Evolutionary conservation across 1,140 invertebrate genomes (phyloP).

Genomic region (Eumeta japonica): DNA sequence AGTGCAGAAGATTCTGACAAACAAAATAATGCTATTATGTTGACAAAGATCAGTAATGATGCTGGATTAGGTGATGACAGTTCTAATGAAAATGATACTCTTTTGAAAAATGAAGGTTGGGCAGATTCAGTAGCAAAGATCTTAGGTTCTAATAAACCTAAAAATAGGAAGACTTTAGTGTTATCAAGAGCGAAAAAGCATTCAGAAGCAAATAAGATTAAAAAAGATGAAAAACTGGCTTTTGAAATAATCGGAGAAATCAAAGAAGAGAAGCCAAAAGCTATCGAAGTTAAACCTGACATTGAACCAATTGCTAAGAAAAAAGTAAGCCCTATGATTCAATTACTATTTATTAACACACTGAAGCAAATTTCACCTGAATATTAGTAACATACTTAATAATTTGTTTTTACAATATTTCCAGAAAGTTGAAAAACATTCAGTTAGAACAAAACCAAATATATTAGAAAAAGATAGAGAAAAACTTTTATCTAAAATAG

Average conservation of each 20-base stretch:
- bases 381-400: no score
- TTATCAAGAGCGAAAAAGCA: constrained; percentile 74
- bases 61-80: constrained; percentile 1
- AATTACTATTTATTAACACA: constrained; percentile 8
- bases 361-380: no score
- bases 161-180: constrained; percentile 71
- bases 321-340: constrained; percentile 31
- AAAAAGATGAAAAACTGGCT: constrained; percentile 50
- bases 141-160: constrained; percentile 70
- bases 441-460: constrained; percentile 72
- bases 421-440: constrained; percentile 63
- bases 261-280: constrained; percentile 43
- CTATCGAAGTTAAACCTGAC: constrained; percentile 36
- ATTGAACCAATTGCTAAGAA: constrained; percentile 41
- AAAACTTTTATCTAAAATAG: constrained; percentile 74
- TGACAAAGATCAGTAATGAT: constrained; percentile 6
- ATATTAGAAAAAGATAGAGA: constrained; percentile 73
- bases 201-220: constrained; percentile 56
- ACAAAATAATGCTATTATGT: not conserved
- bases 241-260: constrained; percentile 56
- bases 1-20: constrained; percentile 8
- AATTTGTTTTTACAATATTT: no score
- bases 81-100: constrained; percentile 6
- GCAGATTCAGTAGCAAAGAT: constrained; percentile 75
- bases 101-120: constrained; percentile 58